phyloP scores from a whole-genome alignment of 2,888 invertebrate species.

The Pseudoips prasinana region DNA sequence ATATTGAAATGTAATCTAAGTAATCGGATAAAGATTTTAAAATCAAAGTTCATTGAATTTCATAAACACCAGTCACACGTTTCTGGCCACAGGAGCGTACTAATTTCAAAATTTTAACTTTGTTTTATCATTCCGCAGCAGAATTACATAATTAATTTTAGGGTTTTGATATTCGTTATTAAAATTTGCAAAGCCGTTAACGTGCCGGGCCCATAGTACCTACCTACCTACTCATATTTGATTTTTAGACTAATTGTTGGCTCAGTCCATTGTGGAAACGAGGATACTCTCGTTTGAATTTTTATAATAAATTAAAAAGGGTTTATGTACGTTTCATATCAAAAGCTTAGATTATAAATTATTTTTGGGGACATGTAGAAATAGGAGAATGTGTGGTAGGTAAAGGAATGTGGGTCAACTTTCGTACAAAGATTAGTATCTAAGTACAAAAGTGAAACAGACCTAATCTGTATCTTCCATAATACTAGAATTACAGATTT shows the following conservation, averaged over 20 bases:
- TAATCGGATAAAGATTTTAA: no score
- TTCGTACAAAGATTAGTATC: no score
- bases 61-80: slow-evolving; percentile 2
- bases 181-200: slow-evolving; percentile 14
- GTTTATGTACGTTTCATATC: slow-evolving; percentile 4
- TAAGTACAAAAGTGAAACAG: no score
- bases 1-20: no score
- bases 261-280: slow-evolving; percentile 1
- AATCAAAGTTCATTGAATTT: no score
- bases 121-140: slow-evolving; percentile 22
- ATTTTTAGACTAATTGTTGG: slow-evolving; percentile 3
- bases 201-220: slow-evolving; percentile 3
- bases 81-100: slow-evolving; percentile 12
- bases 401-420: no score
- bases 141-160: slow-evolving; percentile 27
- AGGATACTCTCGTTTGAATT: background rate
- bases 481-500: no score
- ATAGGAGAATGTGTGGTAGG: no score
- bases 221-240: slow-evolving; percentile 4
- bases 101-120: slow-evolving; percentile 29
- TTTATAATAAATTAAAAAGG: background rate
- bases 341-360: no score
- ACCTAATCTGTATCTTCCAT: no score
- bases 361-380: no score
- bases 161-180: slow-evolving; percentile 21